A percentile compares a stretch with the other conserved stretches of the same genome.
Conservation (phyloP, 2,113 vertebrate species). For the Atrichornis clamosus region DNA sequence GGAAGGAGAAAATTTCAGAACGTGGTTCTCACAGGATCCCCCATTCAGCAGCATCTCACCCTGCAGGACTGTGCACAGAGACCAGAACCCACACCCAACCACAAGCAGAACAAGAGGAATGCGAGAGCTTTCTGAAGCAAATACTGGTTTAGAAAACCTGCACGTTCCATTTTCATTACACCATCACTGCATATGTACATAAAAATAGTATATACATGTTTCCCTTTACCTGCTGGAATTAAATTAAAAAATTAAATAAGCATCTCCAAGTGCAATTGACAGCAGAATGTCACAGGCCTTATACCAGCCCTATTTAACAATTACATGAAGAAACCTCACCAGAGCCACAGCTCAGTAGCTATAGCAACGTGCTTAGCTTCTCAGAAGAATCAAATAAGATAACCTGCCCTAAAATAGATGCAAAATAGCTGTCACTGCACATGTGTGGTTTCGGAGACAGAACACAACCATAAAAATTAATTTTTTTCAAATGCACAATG, state of each 20-base stretch:
- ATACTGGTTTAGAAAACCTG: background rate
- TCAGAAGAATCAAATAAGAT: conserved; percentile 44
- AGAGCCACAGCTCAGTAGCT: conserved; percentile 50
- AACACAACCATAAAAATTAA: background rate
- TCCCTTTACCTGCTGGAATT: background rate
- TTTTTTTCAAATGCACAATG: background rate
- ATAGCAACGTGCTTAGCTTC: conserved; percentile 60
- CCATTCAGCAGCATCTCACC: background rate
- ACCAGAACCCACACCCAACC: background rate
- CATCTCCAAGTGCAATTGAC: background rate
- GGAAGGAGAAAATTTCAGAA: background rate
- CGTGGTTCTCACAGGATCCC: background rate
- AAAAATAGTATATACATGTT: background rate
- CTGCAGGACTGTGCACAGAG: fast-evolving
- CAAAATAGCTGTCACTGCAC: conserved; percentile 45
- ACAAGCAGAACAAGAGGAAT: background rate
- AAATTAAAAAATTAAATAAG: background rate
- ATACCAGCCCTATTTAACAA: conserved; percentile 1
- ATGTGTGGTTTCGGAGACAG: background rate
- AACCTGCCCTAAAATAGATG: conserved; percentile 55
- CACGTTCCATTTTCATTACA: background rate
- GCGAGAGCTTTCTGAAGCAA: background rate
- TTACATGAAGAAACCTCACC: background rate
- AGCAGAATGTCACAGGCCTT: background rate
- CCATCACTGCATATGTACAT: fast-evolving